phyloP scores from a whole-genome alignment of 2,888 invertebrate species.

The Pristionchus entomophagus region DNA sequence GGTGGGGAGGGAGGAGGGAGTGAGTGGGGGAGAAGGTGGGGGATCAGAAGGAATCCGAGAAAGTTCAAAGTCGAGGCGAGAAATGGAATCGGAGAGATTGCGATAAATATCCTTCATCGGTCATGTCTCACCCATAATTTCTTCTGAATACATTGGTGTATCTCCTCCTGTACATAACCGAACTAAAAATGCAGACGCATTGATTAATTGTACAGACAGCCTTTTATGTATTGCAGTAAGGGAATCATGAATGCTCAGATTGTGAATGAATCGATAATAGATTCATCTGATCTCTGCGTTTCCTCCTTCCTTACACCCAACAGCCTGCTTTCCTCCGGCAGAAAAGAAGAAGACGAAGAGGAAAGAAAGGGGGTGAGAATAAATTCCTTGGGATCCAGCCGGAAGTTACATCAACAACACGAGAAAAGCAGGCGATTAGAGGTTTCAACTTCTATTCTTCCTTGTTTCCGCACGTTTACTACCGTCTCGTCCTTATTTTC shows the following conservation, averaged over 20 bases:
- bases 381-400: conserved; percentile 15
- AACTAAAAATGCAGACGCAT: no score
- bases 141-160: no score
- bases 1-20: conserved; percentile 3
- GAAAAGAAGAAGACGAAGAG: conserved; percentile 27
- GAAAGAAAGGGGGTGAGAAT: conserved; percentile 35
- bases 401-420: conserved; percentile 38
- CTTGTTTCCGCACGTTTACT: background rate
- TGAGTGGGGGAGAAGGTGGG: background rate
- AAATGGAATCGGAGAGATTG: background rate
- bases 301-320: conserved; percentile 27
- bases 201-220: no score
- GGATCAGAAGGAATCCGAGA: background rate
- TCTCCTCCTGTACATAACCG: no score
- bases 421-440: background rate
- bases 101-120: background rate
- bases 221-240: no score
- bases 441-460: background rate
- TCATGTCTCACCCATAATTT: background rate
- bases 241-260: background rate
- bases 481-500: background rate
- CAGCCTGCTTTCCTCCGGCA: background rate
- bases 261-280: background rate
- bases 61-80: background rate
- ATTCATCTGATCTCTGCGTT: background rate